phyloP scores from a whole-genome alignment of 1,140 invertebrate species.

The Hylyphantes graminicola region DNA sequence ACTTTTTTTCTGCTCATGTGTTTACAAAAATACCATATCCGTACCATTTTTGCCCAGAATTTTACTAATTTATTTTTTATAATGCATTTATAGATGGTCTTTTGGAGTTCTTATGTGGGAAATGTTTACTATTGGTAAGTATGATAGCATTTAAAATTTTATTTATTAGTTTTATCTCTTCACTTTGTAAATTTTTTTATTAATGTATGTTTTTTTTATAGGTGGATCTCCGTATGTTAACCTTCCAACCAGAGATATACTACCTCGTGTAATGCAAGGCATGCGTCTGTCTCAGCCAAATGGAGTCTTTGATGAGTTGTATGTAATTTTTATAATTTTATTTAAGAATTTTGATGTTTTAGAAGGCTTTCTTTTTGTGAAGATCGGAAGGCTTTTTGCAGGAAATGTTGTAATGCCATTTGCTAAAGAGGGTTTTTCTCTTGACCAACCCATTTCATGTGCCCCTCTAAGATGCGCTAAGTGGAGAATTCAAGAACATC shows the following conservation, averaged over 20 bases:
- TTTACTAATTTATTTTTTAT: too few species aligned
- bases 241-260: slow-evolving; percentile 74
- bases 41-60: too few species aligned
- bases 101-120: slow-evolving; percentile 86
- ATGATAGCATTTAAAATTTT: not conserved
- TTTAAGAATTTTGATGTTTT: too few species aligned
- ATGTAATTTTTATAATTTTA: slow-evolving; percentile 17
- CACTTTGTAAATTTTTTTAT: not conserved
- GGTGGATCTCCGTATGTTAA: slow-evolving; percentile 81
- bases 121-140: slow-evolving; percentile 76
- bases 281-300: slow-evolving; percentile 77
- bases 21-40: too few species aligned
- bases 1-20: too few species aligned
- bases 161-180: not conserved
- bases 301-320: slow-evolving; percentile 78
- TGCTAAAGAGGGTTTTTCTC: too few species aligned
- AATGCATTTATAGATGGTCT: slow-evolving; percentile 73
- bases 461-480: too few species aligned
- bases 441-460: too few species aligned
- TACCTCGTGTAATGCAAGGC: slow-evolving; percentile 76
- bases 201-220: slow-evolving; percentile 61
- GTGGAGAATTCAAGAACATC: too few species aligned
- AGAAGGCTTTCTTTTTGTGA: too few species aligned
- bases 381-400: not conserved
- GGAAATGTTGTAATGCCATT: too few species aligned